These are phyloP conservation scores for Psilopsiagon aurifrons DNA, from an alignment of 2,113 vertebrate genomes.

Conservation along the genomic window DNA sequence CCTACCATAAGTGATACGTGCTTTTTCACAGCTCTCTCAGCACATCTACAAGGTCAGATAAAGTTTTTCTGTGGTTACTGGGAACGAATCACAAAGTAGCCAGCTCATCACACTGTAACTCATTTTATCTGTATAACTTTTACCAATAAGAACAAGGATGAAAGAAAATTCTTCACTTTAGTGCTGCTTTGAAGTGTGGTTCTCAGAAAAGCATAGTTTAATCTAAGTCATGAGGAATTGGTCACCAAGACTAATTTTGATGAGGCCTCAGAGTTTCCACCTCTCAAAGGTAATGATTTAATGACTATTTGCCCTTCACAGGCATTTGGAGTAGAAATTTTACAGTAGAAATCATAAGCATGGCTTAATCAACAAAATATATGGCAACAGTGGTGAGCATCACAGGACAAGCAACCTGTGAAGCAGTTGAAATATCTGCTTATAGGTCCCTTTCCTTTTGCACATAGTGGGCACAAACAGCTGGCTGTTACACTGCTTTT, in stretches of 20 bases:
- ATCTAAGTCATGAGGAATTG: background rate
- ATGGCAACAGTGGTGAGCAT: background rate
- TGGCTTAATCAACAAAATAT: background rate
- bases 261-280: slow-evolving; percentile 6
- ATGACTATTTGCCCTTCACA: slow-evolving; percentile 16
- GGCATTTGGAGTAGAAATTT: background rate
- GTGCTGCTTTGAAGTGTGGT: background rate
- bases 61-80: background rate
- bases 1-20: background rate
- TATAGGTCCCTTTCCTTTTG: background rate
- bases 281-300: slow-evolving; percentile 22
- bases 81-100: background rate
- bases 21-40: background rate
- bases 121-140: background rate
- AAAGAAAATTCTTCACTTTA: background rate
- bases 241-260: slow-evolving; percentile 25
- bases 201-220: slow-evolving; percentile 6
- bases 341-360: background rate
- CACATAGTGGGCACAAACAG: background rate
- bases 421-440: background rate
- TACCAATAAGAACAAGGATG: background rate
- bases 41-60: background rate
- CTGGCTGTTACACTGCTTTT: background rate
- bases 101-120: background rate
- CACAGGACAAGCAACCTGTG: background rate